Base-by-base conservation (phyloP, 2,888 invertebrate genomes). In the Emmelina monodactyla region DNA sequence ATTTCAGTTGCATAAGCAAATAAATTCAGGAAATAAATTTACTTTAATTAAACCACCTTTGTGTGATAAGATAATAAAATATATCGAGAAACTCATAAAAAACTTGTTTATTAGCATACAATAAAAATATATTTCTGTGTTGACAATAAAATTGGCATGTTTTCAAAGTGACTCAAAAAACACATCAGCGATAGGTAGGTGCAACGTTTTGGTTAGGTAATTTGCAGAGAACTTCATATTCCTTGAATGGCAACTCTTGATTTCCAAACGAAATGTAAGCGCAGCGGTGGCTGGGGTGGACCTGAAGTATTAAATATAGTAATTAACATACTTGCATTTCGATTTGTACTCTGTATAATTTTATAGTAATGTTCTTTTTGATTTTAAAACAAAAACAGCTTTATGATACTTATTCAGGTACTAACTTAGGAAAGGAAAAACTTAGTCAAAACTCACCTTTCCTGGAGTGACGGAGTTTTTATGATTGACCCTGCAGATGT, bases 401-500 rank as follows among this genome's bases (percentile, higher is more conserved):
- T 16, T n/a, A 1, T 11, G 16, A 14, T 9, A 14, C 6, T n/a
- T n/a, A n/a, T n/a, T n/a, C n/a, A n/a, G n/a, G n/a, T n/a, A n/a
- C n/a, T n/a, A n/a, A n/a, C n/a, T n/a, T n/a, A n/a, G n/a, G n/a
- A n/a, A n/a, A n/a, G 19, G 5, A 6, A 19, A 19, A 19, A 6
- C 9, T 19, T 19, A 5, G 5, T 19, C 19, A 19, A 19, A 28
- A 44, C 43, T 45, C 46, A 85, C 75, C 63, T 85, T 84, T 38
- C 85, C 85, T n/a, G 85, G 83, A 9, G 84, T 75, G 29, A 82
- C 43, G 12, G 82, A 83, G 6, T 70, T 71, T 41, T 68, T 62
- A 46, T 84, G 81, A 13, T 54, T 57, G 1, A 73, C 82, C 39
- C 85, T 57, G 14, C 79, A 83, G 6, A 85, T 69, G 50, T 82